Base-by-base conservation (phyloP, 2,888 invertebrate genomes). In the Luperina testacea region DNA sequence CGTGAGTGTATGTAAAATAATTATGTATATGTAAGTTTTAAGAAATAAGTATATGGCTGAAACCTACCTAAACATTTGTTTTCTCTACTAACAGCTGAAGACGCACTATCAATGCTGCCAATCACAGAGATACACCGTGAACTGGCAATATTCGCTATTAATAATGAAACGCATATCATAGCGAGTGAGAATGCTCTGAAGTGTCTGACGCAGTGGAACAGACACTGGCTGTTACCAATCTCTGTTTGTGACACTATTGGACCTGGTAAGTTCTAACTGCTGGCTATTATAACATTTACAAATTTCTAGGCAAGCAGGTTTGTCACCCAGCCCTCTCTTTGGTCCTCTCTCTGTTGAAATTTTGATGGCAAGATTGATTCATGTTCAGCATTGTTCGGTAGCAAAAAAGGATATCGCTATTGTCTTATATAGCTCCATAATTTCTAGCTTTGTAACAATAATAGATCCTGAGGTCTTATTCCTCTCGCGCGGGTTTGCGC, bases 181-280 rank as follows among this genome's bases (percentile, higher is more conserved):
- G 93, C 92, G 0, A 93, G 94, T 72, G 96, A 96, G 86, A 90
- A 84, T 3, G 94, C 95, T 0, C 88, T 96, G 63, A 87, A 85
- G 3, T 94, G 95, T 61, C 83, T 97, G 0, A 61, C 94, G n/a
- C 91, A 94, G 27, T 72, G 82, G 0, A 92, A 93, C 53, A 85
- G 91, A 0, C 57, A 80, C 11, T 96, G 96, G 96, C 84, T 89
- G 27, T 24, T 96, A 32, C 92, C 95, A 0, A 51, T 96, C 0
- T 88, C 94, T 0, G 95, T 96, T 0, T 92, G 92, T 24, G 82
- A 90, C 6, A 81, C 78, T 57, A 63, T 79, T 17, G 70, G 72
- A 57, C 73, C 78, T 32, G 86, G 88, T 88, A 32, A 82, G 78
- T 78, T 65, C 1, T 17, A 32, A 20, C 8, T 77, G 42, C 48